phyloP scores from a whole-genome alignment of 2,797 vertebrate species.

The Rhynchotus rufescens region DNA sequence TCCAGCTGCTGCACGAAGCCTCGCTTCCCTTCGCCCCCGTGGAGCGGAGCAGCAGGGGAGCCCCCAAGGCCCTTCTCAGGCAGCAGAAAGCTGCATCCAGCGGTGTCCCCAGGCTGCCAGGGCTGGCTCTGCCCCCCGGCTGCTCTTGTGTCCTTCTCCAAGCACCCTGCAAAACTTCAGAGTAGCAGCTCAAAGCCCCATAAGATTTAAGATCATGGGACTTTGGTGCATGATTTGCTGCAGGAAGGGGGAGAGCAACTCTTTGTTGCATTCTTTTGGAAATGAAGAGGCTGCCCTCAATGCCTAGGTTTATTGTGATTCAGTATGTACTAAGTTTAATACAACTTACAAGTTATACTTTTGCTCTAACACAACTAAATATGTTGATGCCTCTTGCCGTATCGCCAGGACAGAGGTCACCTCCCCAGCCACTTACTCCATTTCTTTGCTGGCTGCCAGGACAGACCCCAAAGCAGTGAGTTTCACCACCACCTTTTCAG shows the following conservation, averaged over 20 bases:
- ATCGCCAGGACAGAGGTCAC: background rate
- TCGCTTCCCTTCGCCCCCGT: background rate
- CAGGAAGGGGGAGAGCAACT: accelerated
- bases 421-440: background rate
- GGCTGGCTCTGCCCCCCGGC: no score
- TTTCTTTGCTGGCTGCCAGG: background rate
- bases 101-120: background rate
- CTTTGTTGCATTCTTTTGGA: background rate
- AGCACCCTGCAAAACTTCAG: background rate
- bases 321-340: background rate
- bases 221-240: background rate
- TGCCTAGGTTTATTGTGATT: background rate
- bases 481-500: background rate
- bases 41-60: conserved; percentile 30
- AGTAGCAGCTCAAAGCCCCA: background rate
- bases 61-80: conserved; percentile 18
- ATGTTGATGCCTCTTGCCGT: accelerated
- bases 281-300: background rate
- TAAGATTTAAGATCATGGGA: background rate
- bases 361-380: background rate
- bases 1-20: conserved; percentile 33
- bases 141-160: background rate
- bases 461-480: background rate
- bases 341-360: background rate
- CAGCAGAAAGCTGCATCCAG: conserved; percentile 34